Evolutionary conservation across 2,888 invertebrate species (phyloP).

Genomic region (Agapostemon virescens): DNA sequence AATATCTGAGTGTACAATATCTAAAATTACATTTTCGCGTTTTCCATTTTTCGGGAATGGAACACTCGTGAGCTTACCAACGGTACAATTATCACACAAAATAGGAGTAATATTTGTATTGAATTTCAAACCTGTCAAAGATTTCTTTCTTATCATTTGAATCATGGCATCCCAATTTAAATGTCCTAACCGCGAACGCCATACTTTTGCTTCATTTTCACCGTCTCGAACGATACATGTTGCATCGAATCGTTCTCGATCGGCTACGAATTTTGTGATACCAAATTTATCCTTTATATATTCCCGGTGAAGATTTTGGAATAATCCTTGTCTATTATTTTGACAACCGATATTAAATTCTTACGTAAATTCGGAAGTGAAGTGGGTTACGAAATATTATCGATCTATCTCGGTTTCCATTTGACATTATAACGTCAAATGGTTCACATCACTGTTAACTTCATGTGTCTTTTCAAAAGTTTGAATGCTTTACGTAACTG

Average conservation of each 20-base stretch:
- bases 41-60: neutral
- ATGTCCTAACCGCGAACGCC: neutral
- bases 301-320: neutral
- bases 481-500: conserved; percentile 41
- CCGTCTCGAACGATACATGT: neutral
- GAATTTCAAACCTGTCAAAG: conserved; percentile 1
- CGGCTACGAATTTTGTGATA: neutral
- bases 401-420: neutral
- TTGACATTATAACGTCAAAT: neutral
- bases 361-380: neutral
- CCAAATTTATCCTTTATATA: neutral
- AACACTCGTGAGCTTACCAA: neutral
- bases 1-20: neutral
- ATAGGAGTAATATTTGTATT: neutral
- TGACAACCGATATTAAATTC: conserved; percentile 1
- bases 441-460: conserved; percentile 20
- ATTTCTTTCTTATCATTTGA: too few species aligned
- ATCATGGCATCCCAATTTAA: too few species aligned
- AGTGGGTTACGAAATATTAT: neutral
- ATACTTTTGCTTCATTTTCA: neutral
- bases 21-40: neutral
- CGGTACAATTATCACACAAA: neutral
- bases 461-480: neutral
- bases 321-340: neutral
- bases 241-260: neutral